phyloP scores from a whole-genome alignment of 2,797 vertebrate species.

The Tokudaia tokunoshimensis region DNA sequence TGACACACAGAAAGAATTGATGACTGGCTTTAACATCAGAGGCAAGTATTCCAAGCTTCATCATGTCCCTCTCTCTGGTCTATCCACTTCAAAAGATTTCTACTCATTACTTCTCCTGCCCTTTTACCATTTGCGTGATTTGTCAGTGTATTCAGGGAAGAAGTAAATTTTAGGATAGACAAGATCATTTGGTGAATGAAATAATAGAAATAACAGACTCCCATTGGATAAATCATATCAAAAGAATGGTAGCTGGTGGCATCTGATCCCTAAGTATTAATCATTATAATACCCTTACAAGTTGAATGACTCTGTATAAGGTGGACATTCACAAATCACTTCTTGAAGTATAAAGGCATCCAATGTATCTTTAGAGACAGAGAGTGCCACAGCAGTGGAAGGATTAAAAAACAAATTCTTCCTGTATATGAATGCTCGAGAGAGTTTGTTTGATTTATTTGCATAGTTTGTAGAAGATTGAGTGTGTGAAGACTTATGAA shows the following conservation, averaged over 20 bases:
- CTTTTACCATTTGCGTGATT: neutral
- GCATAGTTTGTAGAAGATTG: neutral
- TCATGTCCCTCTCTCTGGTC: neutral
- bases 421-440: neutral
- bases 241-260: neutral
- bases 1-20: neutral
- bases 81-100: conserved; percentile 7
- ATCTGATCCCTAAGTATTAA: neutral
- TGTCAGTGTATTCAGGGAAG: neutral
- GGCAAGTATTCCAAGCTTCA: neutral
- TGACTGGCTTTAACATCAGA: neutral
- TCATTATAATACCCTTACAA: neutral
- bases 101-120: neutral
- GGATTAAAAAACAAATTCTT: conserved; percentile 25
- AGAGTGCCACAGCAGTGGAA: neutral
- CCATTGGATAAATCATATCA: neutral
- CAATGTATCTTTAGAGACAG: neutral
- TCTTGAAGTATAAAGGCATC: neutral
- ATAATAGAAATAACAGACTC: neutral
- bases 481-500: neutral
- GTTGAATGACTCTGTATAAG: neutral
- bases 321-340: neutral
- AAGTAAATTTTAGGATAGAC: neutral
- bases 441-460: conserved; percentile 26
- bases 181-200: neutral